Conservation (phyloP, 1,140 invertebrate species). For the Semibalanus balanoides region DNA sequence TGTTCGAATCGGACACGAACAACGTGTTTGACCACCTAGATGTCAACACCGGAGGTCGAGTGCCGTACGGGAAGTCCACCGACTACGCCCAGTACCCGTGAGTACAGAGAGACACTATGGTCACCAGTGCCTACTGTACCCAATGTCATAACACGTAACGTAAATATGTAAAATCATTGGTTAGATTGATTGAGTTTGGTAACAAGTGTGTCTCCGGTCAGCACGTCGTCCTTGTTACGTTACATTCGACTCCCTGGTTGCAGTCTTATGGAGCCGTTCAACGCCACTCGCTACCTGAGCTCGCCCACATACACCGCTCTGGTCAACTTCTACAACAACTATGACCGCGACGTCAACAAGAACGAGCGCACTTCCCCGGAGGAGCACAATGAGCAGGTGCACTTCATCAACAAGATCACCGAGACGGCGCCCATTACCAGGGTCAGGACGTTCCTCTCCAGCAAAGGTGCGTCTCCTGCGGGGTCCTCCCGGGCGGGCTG, state of each 20-base stretch:
- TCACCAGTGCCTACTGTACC: too few relatives aligned
- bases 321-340: slow-evolving; percentile 6
- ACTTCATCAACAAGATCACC: background rate
- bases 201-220: too few relatives aligned
- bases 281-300: background rate
- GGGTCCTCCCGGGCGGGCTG: too few relatives aligned
- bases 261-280: background rate
- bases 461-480: too few relatives aligned
- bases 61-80: background rate
- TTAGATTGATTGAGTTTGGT: too few relatives aligned
- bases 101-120: too few relatives aligned
- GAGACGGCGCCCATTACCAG: background rate
- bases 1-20: background rate
- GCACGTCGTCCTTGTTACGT: background rate
- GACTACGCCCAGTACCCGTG: background rate
- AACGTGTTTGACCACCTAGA: background rate
- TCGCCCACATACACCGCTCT: background rate
- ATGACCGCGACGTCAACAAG: background rate
- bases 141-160: too few relatives aligned
- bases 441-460: background rate
- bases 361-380: background rate
- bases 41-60: background rate
- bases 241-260: background rate
- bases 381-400: background rate
- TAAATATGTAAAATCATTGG: too few relatives aligned